These are phyloP conservation scores for Numida meleagris DNA, from an alignment of 2,113 vertebrate species.

Conservation along the genomic window DNA sequence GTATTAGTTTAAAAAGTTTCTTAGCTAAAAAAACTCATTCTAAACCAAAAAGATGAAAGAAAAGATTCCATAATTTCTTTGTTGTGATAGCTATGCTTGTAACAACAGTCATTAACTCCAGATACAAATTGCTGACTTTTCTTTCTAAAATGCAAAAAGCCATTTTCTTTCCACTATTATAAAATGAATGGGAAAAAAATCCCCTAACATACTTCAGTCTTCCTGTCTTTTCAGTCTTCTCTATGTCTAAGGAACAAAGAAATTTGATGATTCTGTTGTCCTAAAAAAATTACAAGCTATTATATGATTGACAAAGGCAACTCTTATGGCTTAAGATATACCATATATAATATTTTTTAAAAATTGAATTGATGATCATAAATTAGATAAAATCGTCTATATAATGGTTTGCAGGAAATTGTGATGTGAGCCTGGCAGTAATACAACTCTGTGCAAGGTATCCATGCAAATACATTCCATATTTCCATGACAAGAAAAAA, in stretches of 20 bases:
- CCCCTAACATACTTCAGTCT: background rate
- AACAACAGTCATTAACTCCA: background rate
- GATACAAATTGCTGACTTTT: background rate
- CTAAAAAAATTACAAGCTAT: background rate
- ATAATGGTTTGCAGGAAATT: background rate
- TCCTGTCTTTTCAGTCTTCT: background rate
- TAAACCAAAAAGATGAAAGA: background rate
- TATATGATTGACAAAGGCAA: background rate
- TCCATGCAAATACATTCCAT: background rate
- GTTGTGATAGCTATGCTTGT: background rate
- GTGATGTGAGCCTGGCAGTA: background rate
- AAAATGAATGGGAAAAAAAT: background rate
- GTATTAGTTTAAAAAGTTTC: background rate
- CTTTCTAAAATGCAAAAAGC: background rate
- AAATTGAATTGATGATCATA: background rate
- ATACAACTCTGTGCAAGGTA: background rate
- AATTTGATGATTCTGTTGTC: background rate
- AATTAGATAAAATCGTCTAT: background rate
- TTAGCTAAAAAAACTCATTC: background rate
- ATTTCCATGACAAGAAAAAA: background rate
- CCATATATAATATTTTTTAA: background rate
- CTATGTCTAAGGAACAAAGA: background rate
- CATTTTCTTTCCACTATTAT: background rate
- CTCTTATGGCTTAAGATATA: background rate
- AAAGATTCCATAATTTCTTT: background rate